A percentile compares a stretch with the other conserved stretches of the same genome.
phyloP scores from a whole-genome alignment of 2,113 vertebrate genomes.

The Erpornis zantholeuca region DNA sequence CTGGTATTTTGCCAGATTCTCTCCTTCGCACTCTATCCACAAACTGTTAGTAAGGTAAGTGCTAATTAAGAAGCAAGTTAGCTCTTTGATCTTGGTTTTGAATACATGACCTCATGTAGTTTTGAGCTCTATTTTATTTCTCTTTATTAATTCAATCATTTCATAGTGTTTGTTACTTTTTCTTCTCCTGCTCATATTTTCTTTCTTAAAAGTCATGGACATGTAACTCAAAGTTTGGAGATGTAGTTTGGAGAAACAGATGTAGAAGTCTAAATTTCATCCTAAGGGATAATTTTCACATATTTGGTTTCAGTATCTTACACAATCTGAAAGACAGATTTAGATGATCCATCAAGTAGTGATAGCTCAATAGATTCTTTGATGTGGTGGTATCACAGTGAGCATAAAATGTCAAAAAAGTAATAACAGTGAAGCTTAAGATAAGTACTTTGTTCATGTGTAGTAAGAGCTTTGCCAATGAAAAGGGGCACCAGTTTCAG shows the following conservation, averaged over 20 bases:
- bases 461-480: neutral
- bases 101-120: neutral
- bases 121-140: neutral
- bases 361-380: neutral
- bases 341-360: neutral
- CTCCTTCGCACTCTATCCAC: neutral
- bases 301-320: neutral
- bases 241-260: neutral
- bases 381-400: neutral
- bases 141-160: neutral
- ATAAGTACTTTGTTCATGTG: neutral
- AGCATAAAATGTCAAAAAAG: neutral
- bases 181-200: neutral
- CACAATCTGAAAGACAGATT: neutral
- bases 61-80: neutral
- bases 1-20: neutral
- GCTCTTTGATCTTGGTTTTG: neutral
- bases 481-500: neutral
- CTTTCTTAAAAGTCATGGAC: neutral
- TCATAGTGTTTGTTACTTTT: neutral
- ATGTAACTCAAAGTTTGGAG: neutral
- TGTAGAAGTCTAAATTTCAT: neutral
- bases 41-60: neutral
- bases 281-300: neutral
- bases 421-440: neutral